Percentiles rank a stretch among this genome's conserved stretches.
Evolutionary conservation across 1,140 invertebrate genomes (phyloP).

Genomic region (Venturia canescens): DNA sequence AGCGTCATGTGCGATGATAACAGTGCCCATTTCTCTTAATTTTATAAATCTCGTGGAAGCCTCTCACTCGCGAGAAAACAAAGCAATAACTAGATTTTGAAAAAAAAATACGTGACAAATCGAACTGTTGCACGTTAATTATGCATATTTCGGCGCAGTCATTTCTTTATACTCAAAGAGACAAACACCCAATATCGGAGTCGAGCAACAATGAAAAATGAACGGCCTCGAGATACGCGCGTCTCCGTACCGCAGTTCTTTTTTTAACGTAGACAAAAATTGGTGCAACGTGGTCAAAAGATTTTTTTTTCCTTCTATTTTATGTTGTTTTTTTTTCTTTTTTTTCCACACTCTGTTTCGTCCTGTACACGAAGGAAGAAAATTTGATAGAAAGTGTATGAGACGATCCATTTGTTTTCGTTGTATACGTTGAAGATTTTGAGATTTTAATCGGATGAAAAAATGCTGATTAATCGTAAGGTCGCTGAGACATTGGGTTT

Average conservation of each 20-base stretch:
- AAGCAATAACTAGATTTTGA: too few species aligned
- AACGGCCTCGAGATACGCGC: too few species aligned
- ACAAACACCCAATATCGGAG: neutral
- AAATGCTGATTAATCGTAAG: conserved; percentile 58
- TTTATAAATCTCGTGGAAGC: too few species aligned
- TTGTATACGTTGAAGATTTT: neutral
- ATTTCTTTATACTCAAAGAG: neutral
- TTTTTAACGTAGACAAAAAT: neutral
- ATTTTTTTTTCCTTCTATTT: neutral
- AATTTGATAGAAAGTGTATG: neutral
- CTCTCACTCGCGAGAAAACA: too few species aligned
- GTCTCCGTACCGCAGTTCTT: neutral
- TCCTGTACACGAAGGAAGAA: neutral
- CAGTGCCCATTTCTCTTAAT: too few species aligned
- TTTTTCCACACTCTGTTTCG: neutral
- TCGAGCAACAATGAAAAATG: neutral
- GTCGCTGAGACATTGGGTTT: conserved; percentile 77
- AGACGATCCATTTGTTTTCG: neutral
- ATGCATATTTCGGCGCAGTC: too few species aligned
- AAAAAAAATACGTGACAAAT: too few species aligned
- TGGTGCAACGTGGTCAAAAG: conserved; percentile 11
- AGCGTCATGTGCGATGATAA: too few species aligned
- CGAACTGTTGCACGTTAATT: too few species aligned
- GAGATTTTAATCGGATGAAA: conserved; percentile 10
- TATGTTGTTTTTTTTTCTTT: neutral